These are phyloP conservation scores for Polypedilum vanderplanki DNA, from an alignment of 1,140 invertebrate genomes.

Conservation along the genomic window DNA sequence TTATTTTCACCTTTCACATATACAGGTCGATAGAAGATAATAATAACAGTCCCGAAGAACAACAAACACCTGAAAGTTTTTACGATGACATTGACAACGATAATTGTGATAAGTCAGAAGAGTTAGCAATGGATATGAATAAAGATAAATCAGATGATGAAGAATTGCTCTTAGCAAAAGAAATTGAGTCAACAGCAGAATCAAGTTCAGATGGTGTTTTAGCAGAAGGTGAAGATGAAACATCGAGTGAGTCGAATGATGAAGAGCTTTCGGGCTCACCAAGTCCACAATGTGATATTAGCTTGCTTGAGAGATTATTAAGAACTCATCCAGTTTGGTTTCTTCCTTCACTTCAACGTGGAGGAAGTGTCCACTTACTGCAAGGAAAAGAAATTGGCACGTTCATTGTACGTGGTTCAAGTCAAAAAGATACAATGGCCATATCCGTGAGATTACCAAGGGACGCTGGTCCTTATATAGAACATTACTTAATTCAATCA, in stretches of 20 bases:
- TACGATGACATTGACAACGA: background rate
- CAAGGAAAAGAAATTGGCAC: constrained; percentile 90
- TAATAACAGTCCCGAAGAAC: background rate
- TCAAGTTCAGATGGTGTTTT: constrained; percentile 43
- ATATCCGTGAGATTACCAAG: constrained; percentile 82
- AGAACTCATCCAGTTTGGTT: constrained; percentile 93
- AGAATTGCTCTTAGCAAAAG: constrained; percentile 14
- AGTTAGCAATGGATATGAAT: constrained; percentile 9
- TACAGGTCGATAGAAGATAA: constrained; percentile 1
- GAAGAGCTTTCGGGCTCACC: constrained; percentile 38
- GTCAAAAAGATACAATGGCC: constrained; percentile 87
- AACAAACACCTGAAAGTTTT: background rate
- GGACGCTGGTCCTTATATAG: constrained; percentile 81
- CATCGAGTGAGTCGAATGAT: constrained; percentile 38
- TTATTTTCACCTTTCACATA: background rate
- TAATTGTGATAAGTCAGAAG: background rate
- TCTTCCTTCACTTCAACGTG: constrained; percentile 83
- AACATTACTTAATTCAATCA: constrained; percentile 91
- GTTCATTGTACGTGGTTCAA: constrained; percentile 90
- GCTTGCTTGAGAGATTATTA: constrained; percentile 76
- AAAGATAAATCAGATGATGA: constrained; percentile 14
- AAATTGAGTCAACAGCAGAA: background rate
- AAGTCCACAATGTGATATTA: constrained; percentile 65
- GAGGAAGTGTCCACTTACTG: constrained; percentile 84
- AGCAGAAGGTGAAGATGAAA: constrained; percentile 44